These are phyloP conservation scores for Hirtodrosophila confusa DNA, from an alignment of 2,888 invertebrate genomes.

Conservation along the genomic window DNA sequence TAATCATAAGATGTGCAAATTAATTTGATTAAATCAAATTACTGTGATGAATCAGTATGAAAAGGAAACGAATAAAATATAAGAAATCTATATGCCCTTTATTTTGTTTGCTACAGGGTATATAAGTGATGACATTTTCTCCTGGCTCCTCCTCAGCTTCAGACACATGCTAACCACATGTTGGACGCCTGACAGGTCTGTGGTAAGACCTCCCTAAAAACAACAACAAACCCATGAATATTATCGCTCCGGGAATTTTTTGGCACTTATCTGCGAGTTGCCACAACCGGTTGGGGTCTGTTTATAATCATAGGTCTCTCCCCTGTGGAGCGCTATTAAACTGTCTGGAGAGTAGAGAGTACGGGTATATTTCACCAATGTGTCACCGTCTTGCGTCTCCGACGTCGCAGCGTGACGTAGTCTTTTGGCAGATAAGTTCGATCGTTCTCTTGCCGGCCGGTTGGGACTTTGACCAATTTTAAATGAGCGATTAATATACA, in stretches of 20 bases:
- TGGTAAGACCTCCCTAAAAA: slow-evolving; percentile 23
- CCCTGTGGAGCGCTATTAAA: slow-evolving; percentile 7
- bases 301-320: slow-evolving; percentile 32
- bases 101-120: slow-evolving; percentile 8
- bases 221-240: slow-evolving; percentile 13
- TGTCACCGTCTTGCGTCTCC: slow-evolving; percentile 64
- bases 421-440: slow-evolving; percentile 59
- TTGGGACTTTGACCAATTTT: slow-evolving; percentile 64
- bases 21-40: too few relatives aligned
- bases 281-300: slow-evolving; percentile 53
- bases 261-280: slow-evolving; percentile 45
- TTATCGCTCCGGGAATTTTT: slow-evolving; percentile 48
- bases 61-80: too few relatives aligned
- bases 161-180: slow-evolving; percentile 72
- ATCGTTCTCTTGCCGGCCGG: slow-evolving; percentile 57
- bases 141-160: slow-evolving; percentile 39
- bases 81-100: neutral
- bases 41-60: neutral
- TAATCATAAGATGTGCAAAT: too few relatives aligned
- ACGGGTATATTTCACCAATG: slow-evolving; percentile 56
- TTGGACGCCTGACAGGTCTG: slow-evolving; percentile 70
- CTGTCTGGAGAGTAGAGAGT: slow-evolving; percentile 18
- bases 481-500: neutral
- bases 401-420: slow-evolving; percentile 58
- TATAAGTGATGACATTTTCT: slow-evolving; percentile 6